Conservation (phyloP, 2,113 vertebrate genomes). For the human region GRCh38 chr19:6989501-6990000, state of each 20-base stretch:
- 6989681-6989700: too few species aligned
- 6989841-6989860: neutral
- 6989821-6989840: neutral
- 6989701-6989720: too few species aligned
- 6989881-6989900: neutral
- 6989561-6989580: neutral
- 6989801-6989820: neutral
- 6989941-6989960: neutral
- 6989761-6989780: neutral
- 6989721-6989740: too few species aligned
- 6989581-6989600: neutral
- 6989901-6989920: neutral
- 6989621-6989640: neutral
- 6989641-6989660: neutral
- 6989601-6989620: too few species aligned
- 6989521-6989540: too few species aligned
- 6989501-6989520: too few species aligned
- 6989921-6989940: neutral
- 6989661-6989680: too few species aligned
- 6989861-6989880: neutral
- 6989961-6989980: neutral
- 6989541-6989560: neutral
- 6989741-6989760: neutral
- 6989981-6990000: neutral
- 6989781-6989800: neutral